Base-by-base conservation (phyloP, 1,140 invertebrate genomes). In the Bombus pascuorum region DNA sequence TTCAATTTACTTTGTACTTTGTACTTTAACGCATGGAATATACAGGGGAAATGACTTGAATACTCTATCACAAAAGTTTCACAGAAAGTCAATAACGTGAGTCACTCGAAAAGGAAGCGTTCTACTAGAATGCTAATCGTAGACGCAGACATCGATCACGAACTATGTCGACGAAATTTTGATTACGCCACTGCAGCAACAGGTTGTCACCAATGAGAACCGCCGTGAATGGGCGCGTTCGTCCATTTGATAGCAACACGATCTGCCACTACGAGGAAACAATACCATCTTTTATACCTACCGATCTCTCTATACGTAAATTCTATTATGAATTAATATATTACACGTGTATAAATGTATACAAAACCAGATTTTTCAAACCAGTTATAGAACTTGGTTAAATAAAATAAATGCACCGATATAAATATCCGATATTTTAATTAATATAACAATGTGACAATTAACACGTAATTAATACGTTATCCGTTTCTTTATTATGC, bases 151-250 rank as follows among this genome's bases (percentile, higher is more conserved):
- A n/a, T 70, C 3, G 34, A 59, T 9, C 5, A 47, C 5, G 37
- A 76, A 75, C 68, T 25, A 25, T 66, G 42, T 44, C 42, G 68
- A 62, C 65, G 59, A 89, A 86, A 79, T 81, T 66, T 34, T 72
- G 76, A 79, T 81, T 90, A 90, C 88, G 87, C 85, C 88, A 89
- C 59, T 90, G 88, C 81, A 79, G 88, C 89, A 90, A 90, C 88
- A 90, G 89, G 89, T 90, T 90, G 89, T 87, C 89, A 39, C 88
- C 88, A 87, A 89, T 89, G 87, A 84, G 85, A 89, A 81, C 88
- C 82, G 62, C 59, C 81, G 86, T 89, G 89, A 90, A 90, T 90
- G 89, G 89, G 79, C 85, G 85, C 82, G 78, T 86, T 68, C 75
- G 70, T 78, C 80, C 85, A 72, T 89, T 89, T 83, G 80, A 86